Evolutionary conservation across 2,113 vertebrate species (phyloP), one percentile per base, ranked within the genome.

Genomic region (Oncorhynchus clarkii): DNA sequence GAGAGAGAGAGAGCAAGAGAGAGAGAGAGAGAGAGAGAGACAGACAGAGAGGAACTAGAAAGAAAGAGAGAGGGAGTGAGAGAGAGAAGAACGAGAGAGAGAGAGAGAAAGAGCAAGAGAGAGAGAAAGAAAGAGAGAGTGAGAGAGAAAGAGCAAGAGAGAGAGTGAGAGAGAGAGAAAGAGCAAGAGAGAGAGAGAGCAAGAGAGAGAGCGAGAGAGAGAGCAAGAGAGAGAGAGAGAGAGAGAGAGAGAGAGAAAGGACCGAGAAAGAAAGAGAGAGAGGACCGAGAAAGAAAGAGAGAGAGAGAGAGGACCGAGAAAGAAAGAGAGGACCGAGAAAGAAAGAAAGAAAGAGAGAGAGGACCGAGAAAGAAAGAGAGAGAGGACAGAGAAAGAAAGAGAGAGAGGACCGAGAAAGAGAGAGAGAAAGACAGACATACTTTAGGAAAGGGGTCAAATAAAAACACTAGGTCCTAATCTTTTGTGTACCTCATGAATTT

Each of bases 381-480:
- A 49, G 27, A 45, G 18, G 5, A 48, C 7, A 0, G 34, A 16
- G 3, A 51, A 27, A 27, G 26, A 27, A 27, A 27, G 26, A 27
- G 3, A 29, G 14, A 27, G 48, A 31, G 57, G 2, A 4, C 3
- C 13, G n/a, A 26, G n/a, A 22, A 1, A 39, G 60, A 49, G 27
- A 48, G 20, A 18, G 1, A 0, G 16, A 54, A 0, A 54, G 4
- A 13, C 3, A 16, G 51, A 12, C 9, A 45, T 45, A 45, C 11
- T 45, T 3, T 39, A 14, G 59, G 12, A 31, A 67, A 27, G 48
- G 31, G 59, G 3, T 65, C n/a, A 24, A 20, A 26, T 48, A 34
- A 57, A 77, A 45, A 45, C 62, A 68, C 67, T 65, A 70, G 51
- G 22, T 51, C 70, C 62, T 62, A 67, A 13, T 39, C 6, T 68